Percentiles rank a stretch among this genome's conserved stretches.
Evolutionary conservation across 2,888 invertebrate genomes (phyloP).

Genomic region (Baronia brevicornis): DNA sequence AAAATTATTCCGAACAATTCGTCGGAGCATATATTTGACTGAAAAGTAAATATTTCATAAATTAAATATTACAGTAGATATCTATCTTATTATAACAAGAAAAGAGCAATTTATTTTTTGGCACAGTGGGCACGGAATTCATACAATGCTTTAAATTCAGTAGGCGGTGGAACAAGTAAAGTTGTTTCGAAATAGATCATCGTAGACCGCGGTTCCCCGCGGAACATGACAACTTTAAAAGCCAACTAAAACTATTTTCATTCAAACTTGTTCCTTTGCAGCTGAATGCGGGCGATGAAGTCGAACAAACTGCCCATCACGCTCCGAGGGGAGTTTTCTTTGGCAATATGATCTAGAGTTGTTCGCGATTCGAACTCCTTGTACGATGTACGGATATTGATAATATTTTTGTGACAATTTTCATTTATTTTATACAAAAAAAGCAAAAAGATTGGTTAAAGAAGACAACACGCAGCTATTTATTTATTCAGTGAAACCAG

Average conservation of each 20-base stretch:
- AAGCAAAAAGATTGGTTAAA: no score
- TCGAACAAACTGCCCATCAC: slow-evolving; percentile 6
- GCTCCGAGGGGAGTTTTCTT: slow-evolving; percentile 7
- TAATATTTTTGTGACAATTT: no score
- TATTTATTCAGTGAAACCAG: no score
- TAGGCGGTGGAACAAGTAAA: slow-evolving; percentile 12
- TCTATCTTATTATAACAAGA: no score
- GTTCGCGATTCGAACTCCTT: slow-evolving; percentile 8
- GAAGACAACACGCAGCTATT: no score
- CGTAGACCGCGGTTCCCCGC: slow-evolving; percentile 4
- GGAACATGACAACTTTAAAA: slow-evolving; percentile 8
- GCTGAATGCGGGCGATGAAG: slow-evolving; percentile 7
- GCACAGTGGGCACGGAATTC: slow-evolving; percentile 4
- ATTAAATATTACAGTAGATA: no score
- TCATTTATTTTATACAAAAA: no score
- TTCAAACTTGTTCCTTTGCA: slow-evolving; percentile 13
- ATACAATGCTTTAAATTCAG: slow-evolving; percentile 6
- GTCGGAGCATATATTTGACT: no score
- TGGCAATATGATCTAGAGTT: slow-evolving; percentile 11
- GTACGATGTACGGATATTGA: no score
- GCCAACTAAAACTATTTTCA: slow-evolving; percentile 14
- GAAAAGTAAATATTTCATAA: no score
- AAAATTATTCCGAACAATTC: no score
- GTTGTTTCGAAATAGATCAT: slow-evolving; percentile 10
- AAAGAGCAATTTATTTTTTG: no score